Evolutionary conservation across 2,797 vertebrate genomes (phyloP), one percentile per base, ranked within the genome.

Genomic region (Ptychadena robeensis): DNA sequence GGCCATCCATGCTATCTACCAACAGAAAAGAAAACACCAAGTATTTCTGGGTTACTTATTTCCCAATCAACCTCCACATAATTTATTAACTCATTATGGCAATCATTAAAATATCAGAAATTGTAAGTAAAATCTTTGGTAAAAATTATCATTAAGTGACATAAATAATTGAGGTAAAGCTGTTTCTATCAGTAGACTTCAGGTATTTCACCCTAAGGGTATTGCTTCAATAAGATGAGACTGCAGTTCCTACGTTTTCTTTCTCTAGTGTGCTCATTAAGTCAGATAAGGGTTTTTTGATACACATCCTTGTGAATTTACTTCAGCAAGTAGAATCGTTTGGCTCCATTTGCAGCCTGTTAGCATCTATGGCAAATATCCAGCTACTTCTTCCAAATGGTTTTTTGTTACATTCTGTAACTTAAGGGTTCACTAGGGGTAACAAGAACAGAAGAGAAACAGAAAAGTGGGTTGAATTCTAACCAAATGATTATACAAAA

Each of bases 381-480:
- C 81, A 77, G 66, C 59, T 71, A 37, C 78, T 76, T 82, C 66
- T 64, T 82, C 30, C 57, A 82, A 70, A 61, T 28, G 40, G 81
- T 64, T 82, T 53, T 64, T 35, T 22, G 67, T 82, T 82, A 77
- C 81, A 77, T 70, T 59, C 81, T 82, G 67, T 77, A 64, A 82
- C 81, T 82, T 78, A 82, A 82, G 67, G 74, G 74, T 77, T 82
- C 73, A 82, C 71, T 82, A 64, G 59, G 74, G 81, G 81, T 76
- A 72, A 71, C 44, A 77, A 44, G 73, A 78, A 82, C 27, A 77
- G 66, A 82, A 78, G 73, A 71, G 81, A 72, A 78, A 78, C 73
- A 82, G 73, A 82, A 82, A 77, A 78, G 73, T 77, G 75, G 81
- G 81, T 78, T 82, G 75, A 82, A 82, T 77, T 78, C 35, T 77